Percentiles rank a stretch among this genome's conserved stretches.
Evolutionary conservation across 2,888 invertebrate species (phyloP).

Genomic region (Leptura quadrifasciata): DNA sequence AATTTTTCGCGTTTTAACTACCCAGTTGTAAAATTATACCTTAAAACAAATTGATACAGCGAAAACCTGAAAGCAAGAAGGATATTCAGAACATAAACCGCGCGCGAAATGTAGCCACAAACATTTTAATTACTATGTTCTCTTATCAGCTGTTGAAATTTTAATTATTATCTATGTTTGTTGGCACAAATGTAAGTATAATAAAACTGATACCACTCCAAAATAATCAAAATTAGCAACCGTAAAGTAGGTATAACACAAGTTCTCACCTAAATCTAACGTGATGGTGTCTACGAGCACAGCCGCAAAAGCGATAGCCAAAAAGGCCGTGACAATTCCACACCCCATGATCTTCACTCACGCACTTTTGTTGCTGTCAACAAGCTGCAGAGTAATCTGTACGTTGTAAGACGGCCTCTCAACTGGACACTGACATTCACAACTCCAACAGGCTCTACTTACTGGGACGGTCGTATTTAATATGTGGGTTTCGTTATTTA

Average conservation of each 20-base stretch:
- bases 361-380: slow-evolving; percentile 22
- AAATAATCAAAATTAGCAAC: no score
- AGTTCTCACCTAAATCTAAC: slow-evolving; percentile 75
- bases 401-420: slow-evolving; percentile 58
- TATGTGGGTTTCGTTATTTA: slow-evolving; percentile 61
- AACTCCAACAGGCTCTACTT: slow-evolving; percentile 57
- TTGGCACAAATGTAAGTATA: no score
- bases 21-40: no score
- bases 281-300: slow-evolving; percentile 73
- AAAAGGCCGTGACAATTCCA: slow-evolving; percentile 63
- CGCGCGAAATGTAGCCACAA: no score
- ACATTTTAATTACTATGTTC: no score
- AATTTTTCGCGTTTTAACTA: no score
- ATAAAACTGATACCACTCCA: no score
- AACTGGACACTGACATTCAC: slow-evolving; percentile 61
- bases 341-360: slow-evolving; percentile 55
- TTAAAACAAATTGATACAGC: no score
- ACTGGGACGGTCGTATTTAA: slow-evolving; percentile 57
- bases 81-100: no score
- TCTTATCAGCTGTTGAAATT: no score
- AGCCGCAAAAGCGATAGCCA: slow-evolving; percentile 69
- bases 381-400: slow-evolving; percentile 38
- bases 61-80: no score
- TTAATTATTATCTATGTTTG: no score
- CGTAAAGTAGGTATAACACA: neutral